Evolutionary conservation across 1,140 invertebrate genomes (phyloP), one percentile per base, ranked within the genome.

Genomic region (Battus philenor): DNA sequence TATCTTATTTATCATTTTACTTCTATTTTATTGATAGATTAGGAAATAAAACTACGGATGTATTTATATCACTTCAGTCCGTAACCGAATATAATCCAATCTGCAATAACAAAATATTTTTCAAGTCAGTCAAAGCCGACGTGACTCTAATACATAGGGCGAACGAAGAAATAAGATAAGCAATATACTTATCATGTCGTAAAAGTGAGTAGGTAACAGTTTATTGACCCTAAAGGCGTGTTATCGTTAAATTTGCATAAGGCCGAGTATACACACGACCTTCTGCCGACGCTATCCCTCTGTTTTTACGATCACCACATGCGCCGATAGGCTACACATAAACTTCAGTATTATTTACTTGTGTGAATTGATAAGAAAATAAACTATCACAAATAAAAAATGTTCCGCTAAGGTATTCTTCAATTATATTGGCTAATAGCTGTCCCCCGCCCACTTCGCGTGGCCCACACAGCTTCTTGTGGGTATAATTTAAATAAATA

Each of bases 181-280:
- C 63, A 77, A 75, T 75, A 72, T 68, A 78, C 75, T 76, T 78
- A 81, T 78, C 74, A 69, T 76, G 63, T 74, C 72, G 59, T 81
- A 76, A 81, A 77, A 67, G 54, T 62, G 66, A 74, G 72, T 60
- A 67, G 59, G 70, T 68, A 75, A 75, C 67, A 77, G 69, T 81
- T 81, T 81, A 81, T 77, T 78, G 77, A 71, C 72, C 73, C 74
- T 81, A 68, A 81, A 76, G 61, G 62, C 62, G 54, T 66, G 67
- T 76, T 81, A 78, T 76, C 72, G 68, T 77, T 68, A 69, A 61
- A 81, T 81, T 81, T 78, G 73, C 77, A 81, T 78, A 72, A 66
- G 65, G 59, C 55, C 41, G 47, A 33, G 54, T 54, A 65, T 59
- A 63, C 60, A 63, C 60, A 49, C 50, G 63, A 66, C 65, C 63